A percentile compares a stretch with the other conserved stretches of the same genome.
Conservation (phyloP, 1,140 invertebrate species). For the Apis laboriosa region DNA sequence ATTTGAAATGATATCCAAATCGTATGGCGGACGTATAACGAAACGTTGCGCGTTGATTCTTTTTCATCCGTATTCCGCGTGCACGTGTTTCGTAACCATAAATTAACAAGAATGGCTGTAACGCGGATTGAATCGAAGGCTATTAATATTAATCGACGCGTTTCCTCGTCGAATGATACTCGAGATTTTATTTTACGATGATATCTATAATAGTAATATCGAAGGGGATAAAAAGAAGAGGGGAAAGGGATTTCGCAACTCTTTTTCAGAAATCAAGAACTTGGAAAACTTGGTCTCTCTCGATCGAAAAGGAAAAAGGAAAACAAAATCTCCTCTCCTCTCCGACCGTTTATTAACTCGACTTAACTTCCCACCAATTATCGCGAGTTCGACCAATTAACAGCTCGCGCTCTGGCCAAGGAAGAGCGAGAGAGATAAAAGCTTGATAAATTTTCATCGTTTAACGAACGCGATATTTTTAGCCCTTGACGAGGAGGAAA, state of each 20-base stretch:
- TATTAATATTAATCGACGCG: background rate
- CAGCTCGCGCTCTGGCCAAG: background rate
- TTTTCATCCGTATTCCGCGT: background rate
- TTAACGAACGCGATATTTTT: background rate
- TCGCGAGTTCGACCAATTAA: conserved; percentile 20
- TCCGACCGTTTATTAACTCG: background rate
- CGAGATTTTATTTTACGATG: too few relatives aligned
- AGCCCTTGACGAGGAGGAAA: too few relatives aligned
- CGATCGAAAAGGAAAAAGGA: background rate
- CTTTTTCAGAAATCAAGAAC: background rate
- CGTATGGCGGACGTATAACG: background rate
- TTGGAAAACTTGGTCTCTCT: background rate
- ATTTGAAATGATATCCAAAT: background rate
- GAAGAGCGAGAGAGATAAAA: too few relatives aligned
- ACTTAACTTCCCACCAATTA: conserved; percentile 11
- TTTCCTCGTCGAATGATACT: too few relatives aligned
- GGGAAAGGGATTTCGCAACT: too few relatives aligned
- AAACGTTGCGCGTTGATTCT: background rate
- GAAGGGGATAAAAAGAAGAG: too few relatives aligned
- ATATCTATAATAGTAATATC: too few relatives aligned
- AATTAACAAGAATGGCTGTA: background rate
- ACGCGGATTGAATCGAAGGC: background rate
- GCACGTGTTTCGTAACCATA: background rate
- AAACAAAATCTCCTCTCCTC: background rate
- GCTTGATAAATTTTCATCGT: too few relatives aligned